These are phyloP conservation scores for Catostomus latipinnis DNA, from an alignment of 2,797 vertebrate genomes.

Conservation along the genomic window DNA sequence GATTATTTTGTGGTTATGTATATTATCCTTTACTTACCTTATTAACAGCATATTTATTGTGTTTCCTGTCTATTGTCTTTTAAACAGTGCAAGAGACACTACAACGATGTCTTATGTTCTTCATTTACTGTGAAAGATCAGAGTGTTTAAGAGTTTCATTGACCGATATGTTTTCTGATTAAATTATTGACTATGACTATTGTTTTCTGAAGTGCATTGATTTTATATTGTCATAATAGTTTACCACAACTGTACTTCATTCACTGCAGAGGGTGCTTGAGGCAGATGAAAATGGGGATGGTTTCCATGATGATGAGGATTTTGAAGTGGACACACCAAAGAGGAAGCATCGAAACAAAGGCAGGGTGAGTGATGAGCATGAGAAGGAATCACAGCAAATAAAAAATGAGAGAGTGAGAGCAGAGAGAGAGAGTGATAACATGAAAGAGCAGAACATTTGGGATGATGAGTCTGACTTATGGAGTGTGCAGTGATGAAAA, in stretches of 20 bases:
- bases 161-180: background rate
- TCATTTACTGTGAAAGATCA: background rate
- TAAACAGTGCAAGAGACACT: no score
- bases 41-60: background rate
- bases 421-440: constrained; percentile 2
- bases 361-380: constrained; percentile 83
- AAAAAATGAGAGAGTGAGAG: constrained; percentile 13
- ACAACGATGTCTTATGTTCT: background rate
- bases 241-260: background rate
- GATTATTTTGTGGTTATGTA: no score
- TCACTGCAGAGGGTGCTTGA: constrained; percentile 89
- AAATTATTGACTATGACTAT: background rate
- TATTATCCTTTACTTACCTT: no score
- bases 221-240: background rate
- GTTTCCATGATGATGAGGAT: constrained; percentile 92
- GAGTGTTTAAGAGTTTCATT: background rate
- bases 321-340: constrained; percentile 94
- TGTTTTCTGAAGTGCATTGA: constrained; percentile 1
- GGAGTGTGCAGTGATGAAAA: background rate
- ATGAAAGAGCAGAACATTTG: background rate
- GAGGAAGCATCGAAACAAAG: constrained; percentile 93
- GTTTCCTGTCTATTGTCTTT: background rate
- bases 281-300: constrained; percentile 93
- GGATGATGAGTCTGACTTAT: background rate
- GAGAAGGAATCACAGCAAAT: constrained; percentile 30